These are phyloP conservation scores for Gymnothorax javanicus DNA, from an alignment of 2,797 vertebrate species.

Conservation along the genomic window DNA sequence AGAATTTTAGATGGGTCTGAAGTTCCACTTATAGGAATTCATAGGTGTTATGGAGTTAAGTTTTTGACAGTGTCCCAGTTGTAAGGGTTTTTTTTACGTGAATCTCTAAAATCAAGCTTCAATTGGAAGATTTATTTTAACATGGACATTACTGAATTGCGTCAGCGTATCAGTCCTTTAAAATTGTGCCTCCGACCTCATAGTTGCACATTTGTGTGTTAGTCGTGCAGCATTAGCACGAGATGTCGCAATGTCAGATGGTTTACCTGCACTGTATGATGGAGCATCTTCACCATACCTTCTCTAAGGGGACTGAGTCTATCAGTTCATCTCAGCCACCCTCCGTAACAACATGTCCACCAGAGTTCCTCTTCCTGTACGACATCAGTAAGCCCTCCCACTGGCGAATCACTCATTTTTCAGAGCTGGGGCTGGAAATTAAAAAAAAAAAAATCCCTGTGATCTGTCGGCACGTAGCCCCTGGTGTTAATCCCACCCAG, in stretches of 20 bases:
- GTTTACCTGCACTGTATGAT: not conserved
- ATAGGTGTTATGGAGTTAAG: no score
- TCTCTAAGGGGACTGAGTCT: not conserved
- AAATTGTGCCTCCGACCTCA: no score
- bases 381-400: not conserved
- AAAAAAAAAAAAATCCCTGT: not conserved
- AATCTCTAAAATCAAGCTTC: no score
- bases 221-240: not conserved
- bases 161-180: no score
- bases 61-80: no score
- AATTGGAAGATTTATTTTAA: no score
- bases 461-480: not conserved
- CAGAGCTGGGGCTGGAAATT: not conserved
- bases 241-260: not conserved
- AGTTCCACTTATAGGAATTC: no score
- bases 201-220: not conserved
- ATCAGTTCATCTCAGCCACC: not conserved
- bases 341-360: not conserved
- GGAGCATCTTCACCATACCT: not conserved
- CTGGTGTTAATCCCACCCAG: not conserved
- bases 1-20: no score
- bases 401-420: not conserved
- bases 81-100: no score
- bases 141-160: no score
- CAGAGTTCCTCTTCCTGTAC: not conserved